phyloP scores from a whole-genome alignment of 1,140 invertebrate species.

The Meteorus sp. region DNA sequence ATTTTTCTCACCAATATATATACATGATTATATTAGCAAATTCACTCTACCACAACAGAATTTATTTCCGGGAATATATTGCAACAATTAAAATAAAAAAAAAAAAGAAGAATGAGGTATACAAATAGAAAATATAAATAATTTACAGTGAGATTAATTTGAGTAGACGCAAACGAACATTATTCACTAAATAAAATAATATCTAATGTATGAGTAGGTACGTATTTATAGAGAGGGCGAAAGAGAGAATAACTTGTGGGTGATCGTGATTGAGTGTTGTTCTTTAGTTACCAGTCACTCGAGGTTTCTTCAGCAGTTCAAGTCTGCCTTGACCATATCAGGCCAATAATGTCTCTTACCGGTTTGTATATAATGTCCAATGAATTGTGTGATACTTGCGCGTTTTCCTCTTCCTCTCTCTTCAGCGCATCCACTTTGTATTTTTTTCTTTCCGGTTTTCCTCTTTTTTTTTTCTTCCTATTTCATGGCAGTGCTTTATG shows the following conservation, averaged over 20 bases:
- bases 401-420: constrained; percentile 17
- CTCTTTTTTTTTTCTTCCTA: too few species aligned
- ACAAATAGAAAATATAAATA: not conserved
- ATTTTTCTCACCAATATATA: constrained; percentile 3
- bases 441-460: too few species aligned
- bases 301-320: constrained; percentile 37
- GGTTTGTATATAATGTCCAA: constrained; percentile 26
- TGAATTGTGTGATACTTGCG: constrained; percentile 6
- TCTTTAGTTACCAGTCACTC: constrained; percentile 34
- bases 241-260: constrained; percentile 28
- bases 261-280: constrained; percentile 17
- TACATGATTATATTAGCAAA: too few species aligned
- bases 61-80: not conserved
- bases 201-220: too few species aligned
- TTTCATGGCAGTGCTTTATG: too few species aligned
- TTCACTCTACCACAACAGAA: too few species aligned
- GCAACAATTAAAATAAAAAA: not conserved
- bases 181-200: too few species aligned
- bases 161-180: too few species aligned
- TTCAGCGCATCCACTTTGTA: too few species aligned
- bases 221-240: too few species aligned
- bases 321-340: constrained; percentile 47
- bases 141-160: not conserved
- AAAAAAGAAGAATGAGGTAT: too few species aligned
- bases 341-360: constrained; percentile 45